Base-by-base conservation (phyloP, 2,888 invertebrate species). In the Noctua fimbriata region DNA sequence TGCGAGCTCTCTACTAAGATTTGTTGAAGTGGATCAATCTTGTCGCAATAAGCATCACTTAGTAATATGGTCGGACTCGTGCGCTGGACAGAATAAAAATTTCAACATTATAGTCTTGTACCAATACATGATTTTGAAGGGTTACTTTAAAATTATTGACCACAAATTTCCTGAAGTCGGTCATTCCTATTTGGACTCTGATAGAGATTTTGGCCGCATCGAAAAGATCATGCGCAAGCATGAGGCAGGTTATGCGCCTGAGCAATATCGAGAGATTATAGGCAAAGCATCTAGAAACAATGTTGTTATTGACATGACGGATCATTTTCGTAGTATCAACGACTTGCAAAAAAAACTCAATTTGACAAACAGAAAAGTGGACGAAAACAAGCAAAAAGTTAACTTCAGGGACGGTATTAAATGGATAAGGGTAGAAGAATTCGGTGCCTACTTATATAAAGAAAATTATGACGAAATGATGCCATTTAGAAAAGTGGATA, bases 111-210 rank as follows among this genome's bases (percentile, higher is more conserved):
- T 83, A 36, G 36, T 36, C 36, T 32, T 80, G 21, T 80, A 75
- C 65, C 80, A n/a, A 72, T 83, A 83, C 71, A 67, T 86, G 60
- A 84, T 86, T 52, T 71, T 87, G 63, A 91, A 89, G 85, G 87
- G 88, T 63, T 78, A 84, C 69, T 91, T 90, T 49, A 87, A 91
- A 80, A 76, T 81, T 21, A 90, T 91, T 44, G 90, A 92, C 66
- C 90, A 92, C 80, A 92, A 93, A 85, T 92, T 92, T 85, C 91
- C 92, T 12, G 91, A 90, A 80, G 92, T 92, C 47, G 92, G 91
- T 24, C 90, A 92, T 85, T 89, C 88, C 16, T 92, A 89, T 85
- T 79, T 92, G 65, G 92, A 93, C 83, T 91, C 90, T 36, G n/a
- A n/a, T n/a, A n/a, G n/a, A n/a, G 92, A 92, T 76, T 36, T 36